Conservation (phyloP, 1,140 invertebrate genomes). For the Drosophila ananassae region DNA sequence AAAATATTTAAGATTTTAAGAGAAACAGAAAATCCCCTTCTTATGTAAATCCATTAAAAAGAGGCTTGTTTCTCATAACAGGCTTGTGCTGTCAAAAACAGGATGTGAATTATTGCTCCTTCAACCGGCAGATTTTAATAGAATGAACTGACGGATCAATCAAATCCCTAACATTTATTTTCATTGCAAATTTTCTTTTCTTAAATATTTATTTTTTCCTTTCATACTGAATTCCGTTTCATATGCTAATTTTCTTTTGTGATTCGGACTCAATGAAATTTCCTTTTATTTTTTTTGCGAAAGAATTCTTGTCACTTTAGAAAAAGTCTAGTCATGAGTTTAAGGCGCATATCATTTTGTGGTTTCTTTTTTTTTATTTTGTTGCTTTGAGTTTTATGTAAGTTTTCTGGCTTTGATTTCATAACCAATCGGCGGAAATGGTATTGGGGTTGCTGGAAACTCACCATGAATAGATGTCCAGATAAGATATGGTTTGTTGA, state of each 20-base stretch:
- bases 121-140: background rate
- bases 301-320: slow-evolving; percentile 33
- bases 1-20: background rate
- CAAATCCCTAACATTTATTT: slow-evolving; percentile 9
- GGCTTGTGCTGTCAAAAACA: slow-evolving; percentile 20
- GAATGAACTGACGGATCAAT: slow-evolving; percentile 7
- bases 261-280: slow-evolving; percentile 61
- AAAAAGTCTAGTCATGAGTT: slow-evolving; percentile 22
- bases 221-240: slow-evolving; percentile 25
- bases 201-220: slow-evolving; percentile 20
- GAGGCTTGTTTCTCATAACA: slow-evolving; percentile 18
- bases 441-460: slow-evolving; percentile 55
- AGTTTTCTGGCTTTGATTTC: slow-evolving; percentile 61
- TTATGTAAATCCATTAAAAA: slow-evolving; percentile 32
- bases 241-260: slow-evolving; percentile 27
- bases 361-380: background rate
- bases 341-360: slow-evolving; percentile 70
- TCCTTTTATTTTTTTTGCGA: slow-evolving; percentile 40
- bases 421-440: slow-evolving; percentile 71
- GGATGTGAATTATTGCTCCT: background rate
- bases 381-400: slow-evolving; percentile 60
- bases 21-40: background rate
- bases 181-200: slow-evolving; percentile 32
- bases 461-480: background rate
- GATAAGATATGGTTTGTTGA: slow-evolving; percentile 3